Evolutionary conservation across 2,888 invertebrate genomes (phyloP).

Genomic region (Anarsia innoxiella): DNA sequence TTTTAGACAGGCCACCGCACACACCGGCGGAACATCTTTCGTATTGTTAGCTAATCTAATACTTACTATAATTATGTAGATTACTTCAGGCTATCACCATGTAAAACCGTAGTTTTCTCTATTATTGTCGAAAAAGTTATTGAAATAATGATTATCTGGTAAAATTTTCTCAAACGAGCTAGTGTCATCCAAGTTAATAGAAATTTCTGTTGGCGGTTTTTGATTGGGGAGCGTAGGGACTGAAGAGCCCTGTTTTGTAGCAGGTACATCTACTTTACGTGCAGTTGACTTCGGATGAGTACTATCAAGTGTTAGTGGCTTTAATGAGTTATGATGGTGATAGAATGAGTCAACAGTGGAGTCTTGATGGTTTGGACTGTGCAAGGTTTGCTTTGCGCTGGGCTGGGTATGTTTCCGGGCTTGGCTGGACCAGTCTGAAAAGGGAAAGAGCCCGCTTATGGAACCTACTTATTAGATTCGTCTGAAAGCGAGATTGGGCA

Average conservation of each 20-base stretch:
- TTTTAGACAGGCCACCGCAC: too few species aligned
- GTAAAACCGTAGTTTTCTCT: slow-evolving; percentile 13
- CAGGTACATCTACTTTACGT: slow-evolving; percentile 19
- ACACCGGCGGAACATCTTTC: too few species aligned
- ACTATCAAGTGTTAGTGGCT: slow-evolving; percentile 23
- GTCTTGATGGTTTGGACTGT: slow-evolving; percentile 26
- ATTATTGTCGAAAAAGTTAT: slow-evolving; percentile 6
- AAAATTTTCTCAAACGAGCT: slow-evolving; percentile 24
- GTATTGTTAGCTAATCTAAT: too few species aligned
- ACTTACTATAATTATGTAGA: too few species aligned
- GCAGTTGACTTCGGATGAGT: slow-evolving; percentile 23
- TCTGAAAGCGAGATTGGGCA: slow-evolving; percentile 19
- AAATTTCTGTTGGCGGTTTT: slow-evolving; percentile 9
- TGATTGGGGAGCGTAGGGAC: slow-evolving; percentile 20
- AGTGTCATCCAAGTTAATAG: slow-evolving; percentile 20
- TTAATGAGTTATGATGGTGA: slow-evolving; percentile 26
- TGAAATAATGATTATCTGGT: too few species aligned
- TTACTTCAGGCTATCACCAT: too few species aligned
- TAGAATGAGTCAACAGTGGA: slow-evolving; percentile 22
- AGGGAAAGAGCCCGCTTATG: slow-evolving; percentile 45
- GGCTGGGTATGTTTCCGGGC: slow-evolving; percentile 24
- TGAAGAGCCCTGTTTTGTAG: slow-evolving; percentile 20
- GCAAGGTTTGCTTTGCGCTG: slow-evolving; percentile 30
- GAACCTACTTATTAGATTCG: slow-evolving; percentile 44
- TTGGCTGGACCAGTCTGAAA: slow-evolving; percentile 45